Percentiles rank a stretch among this genome's conserved stretches.
phyloP scores from a whole-genome alignment of 2,797 vertebrate genomes.

The Melanotaenia pygmaea region DNA sequence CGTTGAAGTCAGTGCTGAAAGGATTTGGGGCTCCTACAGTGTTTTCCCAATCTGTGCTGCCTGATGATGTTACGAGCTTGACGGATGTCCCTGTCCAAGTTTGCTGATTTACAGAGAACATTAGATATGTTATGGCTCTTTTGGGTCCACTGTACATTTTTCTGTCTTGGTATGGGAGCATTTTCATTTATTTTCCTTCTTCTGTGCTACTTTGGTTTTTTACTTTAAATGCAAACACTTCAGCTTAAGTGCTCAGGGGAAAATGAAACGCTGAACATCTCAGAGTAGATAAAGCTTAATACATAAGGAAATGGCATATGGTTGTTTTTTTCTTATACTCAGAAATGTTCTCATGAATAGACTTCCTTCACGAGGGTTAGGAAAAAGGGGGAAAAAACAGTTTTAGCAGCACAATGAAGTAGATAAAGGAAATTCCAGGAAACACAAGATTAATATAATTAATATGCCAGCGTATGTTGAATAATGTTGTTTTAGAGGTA shows the following conservation, averaged over 20 bases:
- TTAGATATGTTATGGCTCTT: slow-evolving; percentile 10
- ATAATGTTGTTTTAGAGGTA: too few relatives aligned
- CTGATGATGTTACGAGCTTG: background rate
- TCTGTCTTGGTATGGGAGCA: background rate
- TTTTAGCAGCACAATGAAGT: background rate
- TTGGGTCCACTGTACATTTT: slow-evolving; percentile 2
- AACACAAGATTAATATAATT: slow-evolving; percentile 8
- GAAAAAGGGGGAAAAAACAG: too few relatives aligned
- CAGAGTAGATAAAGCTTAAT: background rate
- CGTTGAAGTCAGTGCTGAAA: slow-evolving; percentile 32
- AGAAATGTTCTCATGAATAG: background rate
- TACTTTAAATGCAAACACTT: background rate
- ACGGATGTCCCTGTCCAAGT: background rate
- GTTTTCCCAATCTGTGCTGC: slow-evolving; percentile 20
- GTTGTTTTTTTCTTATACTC: background rate
- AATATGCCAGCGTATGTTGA: too few relatives aligned
- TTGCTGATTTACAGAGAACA: slow-evolving; percentile 12
- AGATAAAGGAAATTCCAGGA: background rate
- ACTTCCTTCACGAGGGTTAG: background rate
- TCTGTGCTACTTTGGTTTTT: background rate
- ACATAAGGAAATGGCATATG: background rate
- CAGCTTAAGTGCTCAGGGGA: background rate
- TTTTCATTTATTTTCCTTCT: background rate
- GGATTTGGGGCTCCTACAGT: slow-evolving; percentile 21
- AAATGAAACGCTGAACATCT: background rate